Evolutionary conservation across 2,113 vertebrate species (phyloP).

Genomic region (Eulemur rufifrons): DNA sequence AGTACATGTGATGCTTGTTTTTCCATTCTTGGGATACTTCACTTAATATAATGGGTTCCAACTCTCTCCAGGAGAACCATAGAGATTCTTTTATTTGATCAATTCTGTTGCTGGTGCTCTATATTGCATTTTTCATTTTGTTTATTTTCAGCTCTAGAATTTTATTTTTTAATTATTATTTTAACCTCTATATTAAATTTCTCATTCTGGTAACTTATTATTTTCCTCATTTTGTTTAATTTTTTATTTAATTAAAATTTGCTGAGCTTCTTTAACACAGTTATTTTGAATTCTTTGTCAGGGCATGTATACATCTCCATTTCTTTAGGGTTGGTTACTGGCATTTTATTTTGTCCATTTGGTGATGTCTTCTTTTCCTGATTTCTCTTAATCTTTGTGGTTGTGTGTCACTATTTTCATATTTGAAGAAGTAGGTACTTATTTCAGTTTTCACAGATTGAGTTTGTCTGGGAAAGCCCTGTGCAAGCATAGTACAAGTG

Average conservation of each 20-base stretch:
- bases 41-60: no score
- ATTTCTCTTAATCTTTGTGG: background rate
- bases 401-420: background rate
- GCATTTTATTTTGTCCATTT: background rate
- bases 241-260: background rate
- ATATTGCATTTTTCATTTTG: background rate
- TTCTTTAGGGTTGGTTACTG: background rate
- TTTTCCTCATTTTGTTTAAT: background rate
- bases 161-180: background rate
- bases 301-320: background rate
- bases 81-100: background rate
- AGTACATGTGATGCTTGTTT: no score
- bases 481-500: background rate
- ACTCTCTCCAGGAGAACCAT: no score
- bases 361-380: background rate
- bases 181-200: background rate
- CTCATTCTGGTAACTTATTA: background rate
- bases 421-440: background rate
- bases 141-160: background rate
- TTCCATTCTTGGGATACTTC: no score
- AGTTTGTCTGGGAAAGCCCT: background rate
- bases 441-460: background rate
- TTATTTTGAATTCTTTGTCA: background rate
- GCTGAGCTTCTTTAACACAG: background rate
- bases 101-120: background rate